Conservation (phyloP, 2,888 invertebrate species). For the Brachylomia viminalis region DNA sequence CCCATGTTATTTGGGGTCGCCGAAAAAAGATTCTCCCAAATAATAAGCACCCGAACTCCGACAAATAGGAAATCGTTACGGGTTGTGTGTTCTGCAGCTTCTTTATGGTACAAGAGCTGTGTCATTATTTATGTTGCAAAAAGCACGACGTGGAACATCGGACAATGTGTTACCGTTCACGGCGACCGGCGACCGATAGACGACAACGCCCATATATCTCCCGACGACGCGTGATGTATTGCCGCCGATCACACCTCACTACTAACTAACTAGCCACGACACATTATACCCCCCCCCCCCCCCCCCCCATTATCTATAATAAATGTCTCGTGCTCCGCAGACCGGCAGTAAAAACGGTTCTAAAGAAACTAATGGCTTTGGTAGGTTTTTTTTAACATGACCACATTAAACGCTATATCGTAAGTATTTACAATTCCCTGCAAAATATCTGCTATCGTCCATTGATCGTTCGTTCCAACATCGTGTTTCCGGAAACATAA, state of each 20-base stretch:
- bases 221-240: slow-evolving; percentile 80
- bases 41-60: neutral
- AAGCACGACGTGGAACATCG: slow-evolving; percentile 62
- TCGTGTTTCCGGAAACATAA: slow-evolving; percentile 55
- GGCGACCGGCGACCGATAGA: slow-evolving; percentile 77
- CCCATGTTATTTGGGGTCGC: neutral
- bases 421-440: slow-evolving; percentile 41
- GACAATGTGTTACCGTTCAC: slow-evolving; percentile 72
- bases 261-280: slow-evolving; percentile 74
- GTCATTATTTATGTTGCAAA: slow-evolving; percentile 70
- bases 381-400: slow-evolving; percentile 28
- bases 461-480: slow-evolving; percentile 48
- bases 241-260: slow-evolving; percentile 78
- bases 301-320: slow-evolving; percentile 68
- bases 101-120: slow-evolving; percentile 46
- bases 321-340: slow-evolving; percentile 61
- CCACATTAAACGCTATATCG: slow-evolving; percentile 20
- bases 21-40: neutral
- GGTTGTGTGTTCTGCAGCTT: slow-evolving; percentile 38
- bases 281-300: slow-evolving; percentile 67
- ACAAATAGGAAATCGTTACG: neutral
- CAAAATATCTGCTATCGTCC: slow-evolving; percentile 45
- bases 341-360: slow-evolving; percentile 20
- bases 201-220: slow-evolving; percentile 82
- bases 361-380: slow-evolving; percentile 23